A percentile compares a stretch with the other conserved stretches of the same genome.
These are phyloP conservation scores for Drosophila hamatofila DNA, from an alignment of 2,888 invertebrate species.

Conservation along the genomic window DNA sequence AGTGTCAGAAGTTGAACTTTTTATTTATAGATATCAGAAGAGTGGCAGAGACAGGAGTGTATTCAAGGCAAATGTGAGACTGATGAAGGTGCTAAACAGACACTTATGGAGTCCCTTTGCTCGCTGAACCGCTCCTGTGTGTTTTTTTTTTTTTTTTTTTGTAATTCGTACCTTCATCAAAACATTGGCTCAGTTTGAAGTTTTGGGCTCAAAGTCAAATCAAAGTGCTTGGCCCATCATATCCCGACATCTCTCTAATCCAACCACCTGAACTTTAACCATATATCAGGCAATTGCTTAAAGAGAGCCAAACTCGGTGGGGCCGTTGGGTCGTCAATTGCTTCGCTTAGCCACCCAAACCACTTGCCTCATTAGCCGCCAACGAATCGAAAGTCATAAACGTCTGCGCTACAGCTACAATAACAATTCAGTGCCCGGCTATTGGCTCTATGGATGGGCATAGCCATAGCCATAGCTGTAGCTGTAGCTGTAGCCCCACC, in stretches of 20 bases:
- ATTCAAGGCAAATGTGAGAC: background rate
- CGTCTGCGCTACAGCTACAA: slow-evolving; percentile 62
- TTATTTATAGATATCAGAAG: slow-evolving; percentile 67
- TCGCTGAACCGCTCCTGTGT: slow-evolving; percentile 58
- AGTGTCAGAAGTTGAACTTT: slow-evolving; percentile 75
- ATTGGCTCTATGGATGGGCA: slow-evolving; percentile 23
- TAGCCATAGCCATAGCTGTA: slow-evolving; percentile 5
- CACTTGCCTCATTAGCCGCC: slow-evolving; percentile 76
- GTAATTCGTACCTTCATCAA: slow-evolving; percentile 60
- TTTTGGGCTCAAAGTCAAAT: slow-evolving; percentile 73
- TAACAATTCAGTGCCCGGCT: slow-evolving; percentile 53
- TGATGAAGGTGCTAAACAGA: background rate
- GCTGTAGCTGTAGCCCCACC: background rate
- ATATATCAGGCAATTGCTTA: slow-evolving; percentile 41
- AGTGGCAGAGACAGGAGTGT: slow-evolving; percentile 19
- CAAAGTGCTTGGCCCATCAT: slow-evolving; percentile 65
- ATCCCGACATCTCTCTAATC: slow-evolving; percentile 44
- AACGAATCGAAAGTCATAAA: slow-evolving; percentile 77
- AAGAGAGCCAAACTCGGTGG: background rate
- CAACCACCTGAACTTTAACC: slow-evolving; percentile 62
- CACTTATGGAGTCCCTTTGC: background rate
- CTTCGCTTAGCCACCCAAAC: slow-evolving; percentile 41
- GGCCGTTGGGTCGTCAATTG: slow-evolving; percentile 43
- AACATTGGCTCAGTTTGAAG: slow-evolving; percentile 48
- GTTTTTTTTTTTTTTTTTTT: too few species aligned